Conservation (phyloP, 2,113 vertebrate genomes). For the Delphinapterus leucas region DNA sequence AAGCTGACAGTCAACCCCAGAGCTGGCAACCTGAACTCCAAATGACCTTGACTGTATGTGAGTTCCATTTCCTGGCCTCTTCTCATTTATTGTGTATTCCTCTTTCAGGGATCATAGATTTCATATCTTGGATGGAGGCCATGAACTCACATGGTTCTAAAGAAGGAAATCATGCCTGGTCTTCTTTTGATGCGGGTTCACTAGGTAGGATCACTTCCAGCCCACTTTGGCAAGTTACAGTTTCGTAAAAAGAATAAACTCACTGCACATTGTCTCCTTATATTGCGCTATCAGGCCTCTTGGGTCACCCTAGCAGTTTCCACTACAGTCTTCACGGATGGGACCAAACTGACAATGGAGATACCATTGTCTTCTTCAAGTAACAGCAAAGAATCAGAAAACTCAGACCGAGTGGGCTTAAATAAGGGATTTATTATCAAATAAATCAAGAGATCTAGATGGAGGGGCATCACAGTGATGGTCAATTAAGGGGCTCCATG, state of each 20-base stretch:
- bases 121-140: background rate
- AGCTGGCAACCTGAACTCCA: background rate
- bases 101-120: background rate
- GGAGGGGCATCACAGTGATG: background rate
- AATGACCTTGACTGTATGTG: accelerated
- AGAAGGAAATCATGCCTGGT: background rate
- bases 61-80: background rate
- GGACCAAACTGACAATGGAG: background rate
- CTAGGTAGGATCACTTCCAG: background rate
- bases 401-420: background rate
- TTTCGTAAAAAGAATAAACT: background rate
- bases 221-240: background rate
- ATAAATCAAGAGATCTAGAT: background rate
- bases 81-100: background rate
- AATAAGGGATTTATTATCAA: background rate
- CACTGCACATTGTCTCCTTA: background rate
- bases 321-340: background rate
- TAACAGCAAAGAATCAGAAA: background rate
- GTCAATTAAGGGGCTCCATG: background rate
- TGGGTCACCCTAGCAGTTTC: background rate
- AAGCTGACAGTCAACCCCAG: background rate
- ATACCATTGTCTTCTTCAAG: background rate
- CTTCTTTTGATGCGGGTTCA: background rate
- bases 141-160: background rate
- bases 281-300: background rate